These are phyloP conservation scores for Tenthredo mesomela DNA, from an alignment of 2,888 invertebrate species.

Conservation along the genomic window DNA sequence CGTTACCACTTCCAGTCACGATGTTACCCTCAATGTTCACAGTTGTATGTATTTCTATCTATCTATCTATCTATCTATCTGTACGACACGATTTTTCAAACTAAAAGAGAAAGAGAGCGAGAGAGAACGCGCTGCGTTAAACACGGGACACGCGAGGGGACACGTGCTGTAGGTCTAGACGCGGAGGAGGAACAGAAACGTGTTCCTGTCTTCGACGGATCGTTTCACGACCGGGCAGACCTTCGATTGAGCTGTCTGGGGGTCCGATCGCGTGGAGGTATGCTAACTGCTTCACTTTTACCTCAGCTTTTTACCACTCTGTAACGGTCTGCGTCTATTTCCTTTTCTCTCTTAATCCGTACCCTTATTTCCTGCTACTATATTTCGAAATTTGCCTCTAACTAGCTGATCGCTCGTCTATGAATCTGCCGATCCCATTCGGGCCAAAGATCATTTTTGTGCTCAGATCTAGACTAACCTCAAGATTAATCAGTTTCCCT, in stretches of 20 bases:
- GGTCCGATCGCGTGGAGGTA: slow-evolving; percentile 64
- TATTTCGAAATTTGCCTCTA: not conserved
- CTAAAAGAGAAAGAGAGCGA: not conserved
- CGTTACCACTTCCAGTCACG: slow-evolving; percentile 36
- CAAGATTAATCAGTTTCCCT: not conserved
- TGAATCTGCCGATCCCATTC: not conserved
- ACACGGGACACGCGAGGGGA: slow-evolving; percentile 47
- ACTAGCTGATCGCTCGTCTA: not conserved
- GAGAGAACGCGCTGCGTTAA: not conserved
- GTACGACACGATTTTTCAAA: slow-evolving; percentile 35
- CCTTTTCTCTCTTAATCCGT: not conserved
- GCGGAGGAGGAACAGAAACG: slow-evolving; percentile 35
- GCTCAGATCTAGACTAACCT: not conserved
- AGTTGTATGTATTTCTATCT: not conserved
- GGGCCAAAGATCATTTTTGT: not conserved
- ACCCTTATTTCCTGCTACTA: not conserved
- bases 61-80: not conserved
- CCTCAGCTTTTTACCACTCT: not conserved
- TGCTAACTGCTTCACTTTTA: slow-evolving; percentile 55
- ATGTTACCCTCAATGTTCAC: slow-evolving; percentile 25
- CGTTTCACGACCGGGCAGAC: slow-evolving; percentile 33
- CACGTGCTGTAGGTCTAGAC: slow-evolving; percentile 39
- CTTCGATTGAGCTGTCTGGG: slow-evolving; percentile 64
- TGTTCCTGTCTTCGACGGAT: slow-evolving; percentile 34
- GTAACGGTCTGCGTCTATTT: not conserved